Percentiles rank a stretch among this genome's conserved stretches.
phyloP scores from a whole-genome alignment of 2,797 vertebrate genomes.

The Rhincodon typus region DNA sequence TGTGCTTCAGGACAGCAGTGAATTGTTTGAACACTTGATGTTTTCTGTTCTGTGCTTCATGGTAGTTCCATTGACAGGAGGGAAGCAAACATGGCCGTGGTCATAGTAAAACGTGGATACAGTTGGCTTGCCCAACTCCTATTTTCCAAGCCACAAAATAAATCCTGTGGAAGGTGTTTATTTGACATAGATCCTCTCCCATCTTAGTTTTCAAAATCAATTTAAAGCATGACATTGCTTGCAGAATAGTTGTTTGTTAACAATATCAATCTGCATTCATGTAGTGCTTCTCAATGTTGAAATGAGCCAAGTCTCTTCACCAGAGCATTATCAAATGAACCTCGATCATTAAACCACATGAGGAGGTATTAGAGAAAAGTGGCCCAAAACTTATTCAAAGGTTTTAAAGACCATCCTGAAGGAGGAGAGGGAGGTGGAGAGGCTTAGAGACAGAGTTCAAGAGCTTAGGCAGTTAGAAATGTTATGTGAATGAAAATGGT shows the following conservation, averaged over 20 bases:
- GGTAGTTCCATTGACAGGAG: background rate
- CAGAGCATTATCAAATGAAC: background rate
- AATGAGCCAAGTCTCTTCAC: background rate
- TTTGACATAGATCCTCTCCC: background rate
- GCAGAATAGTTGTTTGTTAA: background rate
- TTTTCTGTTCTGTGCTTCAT: background rate
- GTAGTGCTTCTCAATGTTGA: background rate
- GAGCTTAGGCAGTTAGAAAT: background rate
- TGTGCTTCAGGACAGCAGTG: background rate
- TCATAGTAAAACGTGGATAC: background rate
- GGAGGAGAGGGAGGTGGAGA: background rate
- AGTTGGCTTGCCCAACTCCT: background rate
- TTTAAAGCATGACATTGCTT: background rate
- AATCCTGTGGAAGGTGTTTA: background rate
- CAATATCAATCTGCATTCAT: background rate
- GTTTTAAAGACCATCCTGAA: background rate
- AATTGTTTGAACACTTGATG: background rate
- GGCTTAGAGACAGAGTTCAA: background rate
- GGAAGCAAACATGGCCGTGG: background rate
- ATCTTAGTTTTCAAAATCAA: background rate
- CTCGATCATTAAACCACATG: background rate
- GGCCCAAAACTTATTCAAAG: background rate
- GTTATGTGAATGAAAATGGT: too few relatives aligned
- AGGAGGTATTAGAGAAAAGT: background rate
- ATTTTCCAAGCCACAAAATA: background rate